These are phyloP conservation scores for Vespertilio murinus DNA, from an alignment of 2,797 vertebrate species.

Conservation along the genomic window DNA sequence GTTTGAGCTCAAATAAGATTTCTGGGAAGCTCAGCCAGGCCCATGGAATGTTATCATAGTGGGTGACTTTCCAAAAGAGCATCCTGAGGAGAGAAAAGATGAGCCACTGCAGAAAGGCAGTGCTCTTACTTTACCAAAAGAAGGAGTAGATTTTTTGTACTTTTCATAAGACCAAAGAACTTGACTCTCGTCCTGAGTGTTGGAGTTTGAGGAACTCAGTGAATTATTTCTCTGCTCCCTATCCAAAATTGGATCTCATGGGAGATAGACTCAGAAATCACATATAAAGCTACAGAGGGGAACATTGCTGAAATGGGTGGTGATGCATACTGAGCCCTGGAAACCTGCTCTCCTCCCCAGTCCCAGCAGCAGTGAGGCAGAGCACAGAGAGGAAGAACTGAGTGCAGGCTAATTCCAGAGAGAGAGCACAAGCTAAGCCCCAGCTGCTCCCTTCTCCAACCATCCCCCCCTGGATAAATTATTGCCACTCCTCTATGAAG, in stretches of 20 bases:
- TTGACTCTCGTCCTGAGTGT: neutral
- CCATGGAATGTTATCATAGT: neutral
- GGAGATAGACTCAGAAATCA: neutral
- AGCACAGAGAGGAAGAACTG: neutral
- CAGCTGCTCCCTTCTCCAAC: neutral
- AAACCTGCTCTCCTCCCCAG: neutral
- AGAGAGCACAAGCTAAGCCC: neutral
- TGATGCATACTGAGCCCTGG: neutral
- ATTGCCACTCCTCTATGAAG: neutral
- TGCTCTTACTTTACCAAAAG: neutral
- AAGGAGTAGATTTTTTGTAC: neutral
- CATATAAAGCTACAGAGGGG: neutral
- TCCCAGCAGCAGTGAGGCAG: neutral
- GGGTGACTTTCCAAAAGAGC: neutral
- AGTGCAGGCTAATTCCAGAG: neutral
- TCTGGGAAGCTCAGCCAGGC: neutral
- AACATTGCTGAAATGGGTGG: neutral
- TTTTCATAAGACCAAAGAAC: constrained; percentile 7
- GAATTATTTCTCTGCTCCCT: neutral
- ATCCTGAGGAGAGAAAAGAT: neutral
- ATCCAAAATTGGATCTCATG: neutral
- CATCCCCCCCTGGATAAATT: neutral
- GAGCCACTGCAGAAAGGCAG: constrained; percentile 25
- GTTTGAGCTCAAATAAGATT: neutral
- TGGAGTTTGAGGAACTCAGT: neutral